These are phyloP conservation scores for Trinorchestia longiramus DNA, from an alignment of 1,140 invertebrate species.

Conservation along the genomic window DNA sequence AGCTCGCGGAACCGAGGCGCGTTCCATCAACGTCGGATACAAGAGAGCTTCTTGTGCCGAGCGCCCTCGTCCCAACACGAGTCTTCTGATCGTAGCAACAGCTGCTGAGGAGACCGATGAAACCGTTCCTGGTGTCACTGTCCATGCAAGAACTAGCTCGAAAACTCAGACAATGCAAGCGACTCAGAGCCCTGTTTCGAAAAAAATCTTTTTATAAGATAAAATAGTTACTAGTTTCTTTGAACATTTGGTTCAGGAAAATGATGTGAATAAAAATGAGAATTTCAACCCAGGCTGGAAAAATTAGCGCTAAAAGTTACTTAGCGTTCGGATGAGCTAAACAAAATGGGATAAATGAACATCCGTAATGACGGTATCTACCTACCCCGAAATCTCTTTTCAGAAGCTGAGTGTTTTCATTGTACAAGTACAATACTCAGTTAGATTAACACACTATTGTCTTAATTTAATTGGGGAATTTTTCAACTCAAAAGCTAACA, in stretches of 20 bases:
- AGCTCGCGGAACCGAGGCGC: background rate
- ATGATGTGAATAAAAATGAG: background rate
- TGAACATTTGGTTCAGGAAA: background rate
- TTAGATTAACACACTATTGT: no score
- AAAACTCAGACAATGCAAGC: background rate
- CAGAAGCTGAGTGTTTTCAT: no score
- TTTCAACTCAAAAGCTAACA: no score
- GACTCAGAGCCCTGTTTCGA: background rate
- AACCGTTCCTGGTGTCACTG: background rate
- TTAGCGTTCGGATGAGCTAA: no score
- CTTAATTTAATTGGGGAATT: no score
- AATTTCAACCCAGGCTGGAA: background rate
- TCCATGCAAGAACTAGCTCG: background rate
- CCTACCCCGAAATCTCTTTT: no score
- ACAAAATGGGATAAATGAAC: no score
- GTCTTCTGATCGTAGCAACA: background rate
- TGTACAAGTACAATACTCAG: no score
- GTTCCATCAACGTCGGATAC: constrained; percentile 16
- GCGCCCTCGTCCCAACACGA: background rate
- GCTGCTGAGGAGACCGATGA: background rate
- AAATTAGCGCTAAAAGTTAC: background rate
- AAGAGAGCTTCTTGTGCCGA: background rate
- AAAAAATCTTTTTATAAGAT: background rate
- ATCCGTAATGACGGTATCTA: no score
- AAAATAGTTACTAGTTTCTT: background rate